Evolutionary conservation across 2,113 vertebrate genomes (phyloP), one percentile per base, ranked within the genome.

Genomic region (Colaptes auratus): DNA sequence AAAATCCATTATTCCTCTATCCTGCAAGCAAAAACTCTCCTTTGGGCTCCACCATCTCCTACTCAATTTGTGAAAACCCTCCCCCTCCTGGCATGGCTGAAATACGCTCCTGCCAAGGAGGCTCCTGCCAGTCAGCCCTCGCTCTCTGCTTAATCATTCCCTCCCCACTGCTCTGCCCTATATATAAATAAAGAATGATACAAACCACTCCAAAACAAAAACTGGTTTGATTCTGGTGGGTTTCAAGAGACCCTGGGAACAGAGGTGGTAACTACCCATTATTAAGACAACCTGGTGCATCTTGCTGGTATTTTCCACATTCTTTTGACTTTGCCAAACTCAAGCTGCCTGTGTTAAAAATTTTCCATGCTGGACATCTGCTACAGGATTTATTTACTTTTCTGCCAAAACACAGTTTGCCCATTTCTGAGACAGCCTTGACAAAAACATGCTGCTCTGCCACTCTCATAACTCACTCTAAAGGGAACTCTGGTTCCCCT

Each of bases 361-460:
- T 91, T 91, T 95, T 91, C 90, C 91, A 91, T 81, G 58, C 95
- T 82, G 95, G 93, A 95, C 93, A 95, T 95, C 93, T 94, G 95
- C 95, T 95, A 76, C 79, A 92, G 69, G 85, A 91, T 95, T 93
- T 91, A 82, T 93, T 91, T 90, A 92, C 81, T 88, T 83, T 58
- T 77, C 91, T 86, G 94, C 96, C 94, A 97, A 94, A 96, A 93
- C n/a, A 9, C 82, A 81, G 88, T 83, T 91, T 92, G 80, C 48
- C 73, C 65, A 12, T 83, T 93, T 93, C 73, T 78, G 53, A 90
- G 79, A 59, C 8, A 75, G 50, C 82, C 66, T 36, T 69, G 91
- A 89, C 53, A 83, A 81, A 95, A 88, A 39, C 65, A 92, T 25
- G 55, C 59, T 88, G 79, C 79, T 83, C n/a, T 79, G 72, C n/a